Conservation (phyloP, 2,797 vertebrate genomes). For the Sebastes miniatus region DNA sequence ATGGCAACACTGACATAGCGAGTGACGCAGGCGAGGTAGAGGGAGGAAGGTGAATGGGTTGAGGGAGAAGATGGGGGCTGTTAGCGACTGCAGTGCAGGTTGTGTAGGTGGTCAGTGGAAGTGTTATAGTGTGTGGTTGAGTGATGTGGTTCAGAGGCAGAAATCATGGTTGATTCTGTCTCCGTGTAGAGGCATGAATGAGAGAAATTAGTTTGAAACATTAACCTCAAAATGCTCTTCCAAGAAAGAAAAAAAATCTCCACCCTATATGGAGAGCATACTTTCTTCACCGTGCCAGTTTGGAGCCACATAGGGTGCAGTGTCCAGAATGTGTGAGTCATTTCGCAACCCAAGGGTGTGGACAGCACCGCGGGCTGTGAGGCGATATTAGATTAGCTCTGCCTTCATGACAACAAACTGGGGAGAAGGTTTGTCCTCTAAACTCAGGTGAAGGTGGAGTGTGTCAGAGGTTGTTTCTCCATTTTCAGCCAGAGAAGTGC, state of each 20-base stretch:
- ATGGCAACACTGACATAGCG: slow-evolving; percentile 80
- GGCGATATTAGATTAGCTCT: slow-evolving; percentile 39
- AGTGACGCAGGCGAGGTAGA: slow-evolving; percentile 71
- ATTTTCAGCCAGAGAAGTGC: slow-evolving; percentile 12
- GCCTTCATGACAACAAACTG: slow-evolving; percentile 37
- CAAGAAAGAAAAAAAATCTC: slow-evolving; percentile 9
- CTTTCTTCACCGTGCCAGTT: slow-evolving; percentile 46
- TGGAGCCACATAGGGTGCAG: slow-evolving; percentile 45
- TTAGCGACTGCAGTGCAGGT: slow-evolving; percentile 55
- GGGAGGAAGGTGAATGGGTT: slow-evolving; percentile 64
- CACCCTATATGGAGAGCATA: slow-evolving; percentile 25
- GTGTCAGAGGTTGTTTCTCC: slow-evolving; percentile 18
- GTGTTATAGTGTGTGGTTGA: not conserved
- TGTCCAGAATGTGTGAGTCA: slow-evolving; percentile 75
- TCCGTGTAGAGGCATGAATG: slow-evolving; percentile 7
- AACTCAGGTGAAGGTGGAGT: slow-evolving; percentile 23
- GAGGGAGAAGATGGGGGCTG: slow-evolving; percentile 27
- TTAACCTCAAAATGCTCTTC: not conserved
- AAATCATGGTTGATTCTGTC: slow-evolving; percentile 25
- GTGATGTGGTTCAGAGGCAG: slow-evolving; percentile 19
- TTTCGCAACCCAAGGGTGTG: slow-evolving; percentile 67
- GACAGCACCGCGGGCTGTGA: slow-evolving; percentile 25
- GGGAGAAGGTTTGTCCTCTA: slow-evolving; percentile 3
- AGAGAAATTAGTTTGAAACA: not conserved
- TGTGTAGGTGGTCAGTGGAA: slow-evolving; percentile 53